Percentiles rank a stretch among this genome's conserved stretches.
Conservation (phyloP, 2,797 vertebrate genomes). For the Eidolon dupreanum region DNA sequence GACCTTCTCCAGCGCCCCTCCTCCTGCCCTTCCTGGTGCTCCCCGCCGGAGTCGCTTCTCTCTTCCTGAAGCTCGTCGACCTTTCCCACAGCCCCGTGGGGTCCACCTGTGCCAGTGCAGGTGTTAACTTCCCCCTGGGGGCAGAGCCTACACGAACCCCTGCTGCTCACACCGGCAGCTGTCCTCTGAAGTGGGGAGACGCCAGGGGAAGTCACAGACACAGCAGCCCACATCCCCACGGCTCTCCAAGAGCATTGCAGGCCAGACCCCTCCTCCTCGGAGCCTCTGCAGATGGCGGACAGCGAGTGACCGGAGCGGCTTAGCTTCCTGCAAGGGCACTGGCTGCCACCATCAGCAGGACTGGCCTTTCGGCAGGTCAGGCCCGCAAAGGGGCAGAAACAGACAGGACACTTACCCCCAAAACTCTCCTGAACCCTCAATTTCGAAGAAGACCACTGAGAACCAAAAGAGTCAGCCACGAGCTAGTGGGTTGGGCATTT, state of each 20-base stretch:
- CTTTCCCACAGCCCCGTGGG: not conserved
- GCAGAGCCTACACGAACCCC: not conserved
- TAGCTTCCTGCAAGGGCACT: not conserved
- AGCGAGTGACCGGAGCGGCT: not conserved
- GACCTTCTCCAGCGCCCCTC: not conserved
- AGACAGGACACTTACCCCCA: too few relatives aligned
- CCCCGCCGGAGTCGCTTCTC: not conserved
- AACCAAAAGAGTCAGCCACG: too few relatives aligned
- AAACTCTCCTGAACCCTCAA: too few relatives aligned
- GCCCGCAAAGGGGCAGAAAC: too few relatives aligned
- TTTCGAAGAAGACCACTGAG: too few relatives aligned
- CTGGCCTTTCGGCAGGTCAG: too few relatives aligned
- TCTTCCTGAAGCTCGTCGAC: not conserved
- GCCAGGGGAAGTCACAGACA: not conserved
- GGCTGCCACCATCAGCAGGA: not conserved
- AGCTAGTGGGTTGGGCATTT: too few relatives aligned
- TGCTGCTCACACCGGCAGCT: not conserved
- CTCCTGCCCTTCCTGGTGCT: not conserved
- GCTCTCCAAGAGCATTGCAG: not conserved
- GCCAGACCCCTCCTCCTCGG: not conserved
- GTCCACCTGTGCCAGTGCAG: not conserved
- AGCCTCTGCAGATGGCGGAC: too few relatives aligned
- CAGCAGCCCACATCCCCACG: not conserved
- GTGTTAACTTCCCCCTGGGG: not conserved
- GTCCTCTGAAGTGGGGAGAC: not conserved